phyloP scores from a whole-genome alignment of 2,113 vertebrate species.

The Otus sunia region DNA sequence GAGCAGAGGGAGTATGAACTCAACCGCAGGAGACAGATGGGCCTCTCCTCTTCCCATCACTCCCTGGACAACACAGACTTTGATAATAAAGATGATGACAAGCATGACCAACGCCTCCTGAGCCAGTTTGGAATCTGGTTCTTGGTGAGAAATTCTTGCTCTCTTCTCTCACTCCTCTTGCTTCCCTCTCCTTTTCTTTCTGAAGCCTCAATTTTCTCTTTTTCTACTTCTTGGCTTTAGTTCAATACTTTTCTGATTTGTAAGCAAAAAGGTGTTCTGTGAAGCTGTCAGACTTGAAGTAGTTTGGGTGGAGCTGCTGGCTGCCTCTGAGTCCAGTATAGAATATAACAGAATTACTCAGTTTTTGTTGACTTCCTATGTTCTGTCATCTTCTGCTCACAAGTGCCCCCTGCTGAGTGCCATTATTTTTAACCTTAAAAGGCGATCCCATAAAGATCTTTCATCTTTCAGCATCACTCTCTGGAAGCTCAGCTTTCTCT shows the following conservation, averaged over 20 bases:
- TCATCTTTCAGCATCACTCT: background rate
- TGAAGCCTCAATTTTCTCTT: background rate
- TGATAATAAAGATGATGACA: constrained; percentile 98
- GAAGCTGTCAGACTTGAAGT: background rate
- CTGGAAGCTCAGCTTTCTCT: background rate
- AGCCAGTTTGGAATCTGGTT: constrained; percentile 99
- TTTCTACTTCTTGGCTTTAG: background rate
- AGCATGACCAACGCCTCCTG: constrained; percentile 94
- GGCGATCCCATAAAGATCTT: background rate
- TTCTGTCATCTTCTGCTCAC: background rate
- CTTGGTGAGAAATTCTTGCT: constrained; percentile 78
- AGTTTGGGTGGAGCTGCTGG: background rate
- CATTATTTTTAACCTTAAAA: background rate
- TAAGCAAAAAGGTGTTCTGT: background rate
- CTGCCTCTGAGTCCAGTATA: background rate
- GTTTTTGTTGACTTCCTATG: background rate
- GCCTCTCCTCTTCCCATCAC: constrained; percentile 93
- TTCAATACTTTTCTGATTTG: background rate
- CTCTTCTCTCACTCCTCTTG: background rate
- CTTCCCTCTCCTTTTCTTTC: background rate
- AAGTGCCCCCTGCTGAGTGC: background rate
- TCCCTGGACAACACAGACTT: constrained; percentile 96
- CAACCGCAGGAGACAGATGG: constrained; percentile 94
- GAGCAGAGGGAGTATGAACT: constrained; percentile 94
- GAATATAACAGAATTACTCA: background rate